Percentiles rank a stretch among this genome's conserved stretches.
Conservation (phyloP, 2,113 vertebrate genomes). For the Pseudorectes ferrugineus region DNA sequence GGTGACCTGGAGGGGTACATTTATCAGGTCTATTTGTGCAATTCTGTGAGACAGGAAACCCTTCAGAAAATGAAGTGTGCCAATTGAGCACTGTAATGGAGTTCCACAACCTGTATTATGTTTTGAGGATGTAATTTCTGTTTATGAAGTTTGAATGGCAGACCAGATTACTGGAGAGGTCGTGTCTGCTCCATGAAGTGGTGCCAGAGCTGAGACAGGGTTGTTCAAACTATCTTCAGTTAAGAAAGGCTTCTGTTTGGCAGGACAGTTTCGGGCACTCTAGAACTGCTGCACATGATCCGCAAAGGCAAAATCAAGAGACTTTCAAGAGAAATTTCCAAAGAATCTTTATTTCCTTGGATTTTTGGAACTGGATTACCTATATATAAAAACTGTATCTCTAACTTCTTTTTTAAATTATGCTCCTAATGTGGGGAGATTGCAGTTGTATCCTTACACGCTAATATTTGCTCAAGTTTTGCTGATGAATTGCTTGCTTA, state of each 20-base stretch:
- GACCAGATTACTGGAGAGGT: background rate
- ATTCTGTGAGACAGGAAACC: background rate
- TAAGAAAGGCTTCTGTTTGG: background rate
- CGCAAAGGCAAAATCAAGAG: background rate
- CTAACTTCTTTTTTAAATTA: fast-evolving
- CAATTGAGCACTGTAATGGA: background rate
- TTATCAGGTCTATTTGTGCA: background rate
- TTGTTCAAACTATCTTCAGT: background rate
- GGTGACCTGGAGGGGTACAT: background rate
- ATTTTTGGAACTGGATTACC: background rate
- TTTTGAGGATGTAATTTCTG: background rate
- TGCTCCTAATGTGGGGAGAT: fast-evolving
- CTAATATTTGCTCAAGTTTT: background rate
- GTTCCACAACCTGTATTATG: background rate
- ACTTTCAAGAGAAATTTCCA: background rate
- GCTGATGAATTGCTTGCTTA: background rate
- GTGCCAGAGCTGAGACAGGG: background rate
- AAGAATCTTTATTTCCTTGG: background rate
- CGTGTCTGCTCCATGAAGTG: background rate
- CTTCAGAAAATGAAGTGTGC: background rate
- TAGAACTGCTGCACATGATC: background rate
- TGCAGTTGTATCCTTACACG: background rate
- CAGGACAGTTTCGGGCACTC: background rate
- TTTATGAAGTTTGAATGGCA: background rate
- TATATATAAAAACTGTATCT: background rate